These are phyloP conservation scores for Xiphophorus birchmanni DNA, from an alignment of 2,797 vertebrate species.

Conservation along the genomic window DNA sequence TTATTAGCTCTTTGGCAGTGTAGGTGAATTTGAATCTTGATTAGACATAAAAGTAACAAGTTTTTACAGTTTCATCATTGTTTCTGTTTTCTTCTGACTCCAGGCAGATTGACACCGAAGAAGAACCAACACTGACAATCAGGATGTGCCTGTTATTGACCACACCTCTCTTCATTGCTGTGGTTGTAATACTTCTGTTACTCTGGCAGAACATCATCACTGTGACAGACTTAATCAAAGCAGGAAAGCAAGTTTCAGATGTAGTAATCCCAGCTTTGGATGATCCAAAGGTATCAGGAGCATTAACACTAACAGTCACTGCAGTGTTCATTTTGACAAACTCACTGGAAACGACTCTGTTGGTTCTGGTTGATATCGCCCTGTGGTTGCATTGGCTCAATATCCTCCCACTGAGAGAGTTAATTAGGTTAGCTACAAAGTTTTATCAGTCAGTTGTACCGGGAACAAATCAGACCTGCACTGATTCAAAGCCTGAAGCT, in stretches of 20 bases:
- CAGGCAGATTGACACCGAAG: background rate
- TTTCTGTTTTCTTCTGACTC: no score
- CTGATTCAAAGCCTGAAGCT: no score
- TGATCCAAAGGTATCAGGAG: background rate
- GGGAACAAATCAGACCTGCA: background rate
- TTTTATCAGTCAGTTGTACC: background rate
- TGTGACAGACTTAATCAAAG: no score
- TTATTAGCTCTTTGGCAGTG: no score
- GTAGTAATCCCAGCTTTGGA: background rate
- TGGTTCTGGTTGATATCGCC: background rate
- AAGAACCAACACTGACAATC: background rate
- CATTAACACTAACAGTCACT: background rate
- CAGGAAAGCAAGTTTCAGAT: no score
- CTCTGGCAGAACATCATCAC: no score
- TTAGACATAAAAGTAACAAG: no score
- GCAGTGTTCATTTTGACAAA: background rate
- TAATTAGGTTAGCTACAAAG: background rate
- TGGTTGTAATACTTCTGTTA: no score
- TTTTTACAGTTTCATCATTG: no score
- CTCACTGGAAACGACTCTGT: background rate
- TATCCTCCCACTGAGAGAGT: background rate
- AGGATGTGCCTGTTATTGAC: background rate
- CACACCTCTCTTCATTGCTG: background rate
- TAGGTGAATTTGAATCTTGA: no score
- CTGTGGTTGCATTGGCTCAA: constrained; percentile 1